These are phyloP conservation scores for Chrosomus eos DNA, from an alignment of 2,797 vertebrate genomes.

Conservation along the genomic window DNA sequence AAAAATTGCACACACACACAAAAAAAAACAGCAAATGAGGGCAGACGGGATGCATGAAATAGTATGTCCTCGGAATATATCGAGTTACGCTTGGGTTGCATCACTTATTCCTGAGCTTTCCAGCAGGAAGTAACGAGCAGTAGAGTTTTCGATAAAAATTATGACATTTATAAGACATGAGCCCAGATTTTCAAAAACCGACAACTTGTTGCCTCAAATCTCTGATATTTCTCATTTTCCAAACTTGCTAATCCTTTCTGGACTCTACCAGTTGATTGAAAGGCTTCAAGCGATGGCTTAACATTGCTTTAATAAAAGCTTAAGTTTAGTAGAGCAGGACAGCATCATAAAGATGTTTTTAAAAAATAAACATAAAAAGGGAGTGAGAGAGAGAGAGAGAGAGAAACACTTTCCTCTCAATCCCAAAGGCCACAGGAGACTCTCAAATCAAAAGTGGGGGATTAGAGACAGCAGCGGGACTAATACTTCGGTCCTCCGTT, in stretches of 20 bases:
- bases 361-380: constrained; percentile 35
- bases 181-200: neutral
- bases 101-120: constrained; percentile 22
- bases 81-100: constrained; percentile 33
- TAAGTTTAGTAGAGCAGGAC: constrained; percentile 69
- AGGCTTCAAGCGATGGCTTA: constrained; percentile 72
- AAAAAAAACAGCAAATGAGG: neutral
- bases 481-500: constrained; percentile 69
- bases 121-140: constrained; percentile 9
- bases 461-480: constrained; percentile 64
- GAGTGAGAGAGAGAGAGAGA: neutral
- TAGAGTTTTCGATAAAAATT: neutral
- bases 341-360: constrained; percentile 40
- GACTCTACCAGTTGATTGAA: constrained; percentile 67
- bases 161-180: constrained; percentile 36
- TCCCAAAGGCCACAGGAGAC: constrained; percentile 60
- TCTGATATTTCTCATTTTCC: constrained; percentile 65
- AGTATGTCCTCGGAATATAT: neutral
- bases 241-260: constrained; percentile 72
- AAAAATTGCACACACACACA: neutral
- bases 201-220: constrained; percentile 62
- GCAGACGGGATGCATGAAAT: constrained; percentile 10
- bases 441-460: constrained; percentile 67
- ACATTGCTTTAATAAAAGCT: constrained; percentile 74
- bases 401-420: constrained; percentile 31